Evolutionary conservation across 2,888 invertebrate species (phyloP).

Genomic region (Erynnis tages): DNA sequence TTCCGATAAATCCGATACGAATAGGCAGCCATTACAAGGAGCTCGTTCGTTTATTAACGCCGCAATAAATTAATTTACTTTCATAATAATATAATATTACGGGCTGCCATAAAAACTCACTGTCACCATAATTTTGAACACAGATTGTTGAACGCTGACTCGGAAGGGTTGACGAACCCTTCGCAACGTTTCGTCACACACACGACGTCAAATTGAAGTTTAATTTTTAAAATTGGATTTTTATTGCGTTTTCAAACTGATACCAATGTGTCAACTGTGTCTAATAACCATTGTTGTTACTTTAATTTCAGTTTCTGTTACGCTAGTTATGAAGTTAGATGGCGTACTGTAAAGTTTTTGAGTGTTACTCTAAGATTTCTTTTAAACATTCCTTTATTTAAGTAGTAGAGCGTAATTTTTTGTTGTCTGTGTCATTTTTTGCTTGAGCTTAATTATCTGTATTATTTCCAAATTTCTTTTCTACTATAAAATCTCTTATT

Average conservation of each 20-base stretch:
- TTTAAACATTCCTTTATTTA: too few relatives aligned
- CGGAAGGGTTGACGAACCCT: conserved; percentile 61
- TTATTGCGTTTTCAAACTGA: conserved; percentile 54
- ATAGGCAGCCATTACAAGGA: conserved; percentile 2
- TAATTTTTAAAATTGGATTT: conserved; percentile 76
- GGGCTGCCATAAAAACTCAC: conserved; percentile 67
- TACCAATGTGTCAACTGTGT: conserved; percentile 23
- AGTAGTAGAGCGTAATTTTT: too few relatives aligned
- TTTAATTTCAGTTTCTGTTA: background rate
- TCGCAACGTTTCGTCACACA: conserved; percentile 74
- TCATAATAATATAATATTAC: conserved; percentile 63
- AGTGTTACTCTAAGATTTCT: too few relatives aligned
- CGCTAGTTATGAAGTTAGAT: too few relatives aligned
- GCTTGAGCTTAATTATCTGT: too few relatives aligned
- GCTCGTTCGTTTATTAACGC: conserved; percentile 51
- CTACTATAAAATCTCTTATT: too few relatives aligned
- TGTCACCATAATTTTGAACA: conserved; percentile 76
- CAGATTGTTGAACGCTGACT: conserved; percentile 68
- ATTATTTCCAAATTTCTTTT: too few relatives aligned
- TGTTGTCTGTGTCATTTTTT: too few relatives aligned
- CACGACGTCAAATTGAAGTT: conserved; percentile 72
- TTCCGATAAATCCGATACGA: conserved; percentile 14
- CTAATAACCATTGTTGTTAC: conserved; percentile 13
- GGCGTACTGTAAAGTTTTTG: too few relatives aligned
- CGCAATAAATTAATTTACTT: conserved; percentile 72